Conservation (phyloP, 2,113 vertebrate genomes). For the Sakesphorus luctuosus region DNA sequence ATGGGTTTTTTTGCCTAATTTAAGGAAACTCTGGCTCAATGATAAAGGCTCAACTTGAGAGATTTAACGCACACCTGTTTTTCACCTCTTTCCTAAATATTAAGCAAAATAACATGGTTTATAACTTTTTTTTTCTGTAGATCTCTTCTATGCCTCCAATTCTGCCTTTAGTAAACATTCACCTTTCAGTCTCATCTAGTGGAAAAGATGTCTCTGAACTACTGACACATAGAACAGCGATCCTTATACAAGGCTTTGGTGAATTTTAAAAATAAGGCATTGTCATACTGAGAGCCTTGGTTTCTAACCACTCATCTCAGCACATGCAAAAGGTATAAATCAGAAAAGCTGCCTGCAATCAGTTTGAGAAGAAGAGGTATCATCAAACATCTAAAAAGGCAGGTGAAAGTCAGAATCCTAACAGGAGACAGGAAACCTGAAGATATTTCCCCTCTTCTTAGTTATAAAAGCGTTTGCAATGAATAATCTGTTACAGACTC, state of each 20-base stretch:
- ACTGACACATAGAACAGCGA: background rate
- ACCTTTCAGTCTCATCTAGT: background rate
- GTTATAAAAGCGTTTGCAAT: background rate
- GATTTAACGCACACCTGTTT: background rate
- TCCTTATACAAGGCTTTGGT: background rate
- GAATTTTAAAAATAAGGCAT: background rate
- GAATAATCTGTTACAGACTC: fast-evolving
- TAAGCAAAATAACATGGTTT: background rate
- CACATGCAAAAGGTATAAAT: background rate
- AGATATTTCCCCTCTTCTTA: background rate
- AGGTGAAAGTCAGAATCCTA: background rate
- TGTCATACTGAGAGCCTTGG: background rate
- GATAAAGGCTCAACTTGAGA: background rate
- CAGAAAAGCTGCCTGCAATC: background rate
- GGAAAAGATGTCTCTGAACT: background rate
- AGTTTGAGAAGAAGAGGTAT: background rate
- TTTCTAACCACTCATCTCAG: background rate
- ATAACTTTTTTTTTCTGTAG: background rate
- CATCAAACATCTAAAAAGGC: background rate
- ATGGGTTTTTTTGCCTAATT: background rate
- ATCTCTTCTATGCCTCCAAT: background rate
- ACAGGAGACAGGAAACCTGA: background rate
- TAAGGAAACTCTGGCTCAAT: background rate
- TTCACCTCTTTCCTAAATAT: background rate
- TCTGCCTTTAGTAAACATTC: background rate